Evolutionary conservation across 2,113 vertebrate species (phyloP).

Genomic region (Sinocyclocheilus anophthalmus): DNA sequence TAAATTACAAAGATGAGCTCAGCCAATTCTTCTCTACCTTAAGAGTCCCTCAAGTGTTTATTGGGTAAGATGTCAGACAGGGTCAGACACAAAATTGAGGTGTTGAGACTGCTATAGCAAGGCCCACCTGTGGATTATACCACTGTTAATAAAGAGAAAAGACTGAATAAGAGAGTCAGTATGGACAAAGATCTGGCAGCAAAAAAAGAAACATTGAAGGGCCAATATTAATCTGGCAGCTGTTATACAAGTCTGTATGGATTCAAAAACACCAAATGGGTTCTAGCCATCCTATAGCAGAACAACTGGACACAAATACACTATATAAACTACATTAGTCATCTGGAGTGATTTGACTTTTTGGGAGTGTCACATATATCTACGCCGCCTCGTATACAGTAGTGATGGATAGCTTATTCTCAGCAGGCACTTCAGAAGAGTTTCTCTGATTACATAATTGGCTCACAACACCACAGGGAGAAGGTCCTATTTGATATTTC

Average conservation of each 20-base stretch:
- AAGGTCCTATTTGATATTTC: slow-evolving; percentile 53
- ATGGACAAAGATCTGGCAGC: slow-evolving; percentile 8
- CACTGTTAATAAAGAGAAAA: slow-evolving; percentile 2
- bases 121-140: slow-evolving; percentile 23
- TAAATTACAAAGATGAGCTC: background rate
- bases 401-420: slow-evolving; percentile 52
- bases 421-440: slow-evolving; percentile 51
- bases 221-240: slow-evolving; percentile 10
- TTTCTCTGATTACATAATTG: slow-evolving; percentile 59
- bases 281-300: background rate
- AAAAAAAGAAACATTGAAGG: slow-evolving; percentile 18
- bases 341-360: slow-evolving; percentile 46
- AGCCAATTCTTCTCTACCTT: slow-evolving; percentile 23
- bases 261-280: background rate
- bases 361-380: slow-evolving; percentile 33
- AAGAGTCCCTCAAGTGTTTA: slow-evolving; percentile 18
- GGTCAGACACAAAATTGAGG: slow-evolving; percentile 28
- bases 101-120: slow-evolving; percentile 27
- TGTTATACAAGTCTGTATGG: background rate
- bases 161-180: background rate
- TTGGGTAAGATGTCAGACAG: background rate
- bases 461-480: slow-evolving; percentile 44
- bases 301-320: slow-evolving; percentile 2
- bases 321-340: slow-evolving; percentile 32
- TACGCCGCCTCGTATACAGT: slow-evolving; percentile 10